Conservation (phyloP, 2,797 vertebrate genomes). For the Chloroceryle amazona region DNA sequence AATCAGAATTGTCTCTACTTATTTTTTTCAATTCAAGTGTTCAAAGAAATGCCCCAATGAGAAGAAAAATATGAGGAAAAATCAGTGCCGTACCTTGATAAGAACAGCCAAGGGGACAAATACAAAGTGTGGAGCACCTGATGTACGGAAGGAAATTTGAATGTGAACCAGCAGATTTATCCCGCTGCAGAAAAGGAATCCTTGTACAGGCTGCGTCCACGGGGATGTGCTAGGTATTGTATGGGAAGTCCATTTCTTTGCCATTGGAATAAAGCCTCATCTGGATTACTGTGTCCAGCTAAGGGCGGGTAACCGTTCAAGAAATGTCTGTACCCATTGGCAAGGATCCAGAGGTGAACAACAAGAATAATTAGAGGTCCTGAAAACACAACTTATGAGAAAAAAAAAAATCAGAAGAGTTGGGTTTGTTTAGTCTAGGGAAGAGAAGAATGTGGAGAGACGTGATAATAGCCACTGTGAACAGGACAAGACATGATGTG, state of each 20-base stretch:
- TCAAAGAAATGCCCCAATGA: background rate
- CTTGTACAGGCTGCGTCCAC: background rate
- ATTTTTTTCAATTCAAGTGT: background rate
- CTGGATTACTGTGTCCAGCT: background rate
- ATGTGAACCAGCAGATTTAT: background rate
- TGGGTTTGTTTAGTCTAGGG: slow-evolving; percentile 63
- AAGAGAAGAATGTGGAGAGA: slow-evolving; percentile 29
- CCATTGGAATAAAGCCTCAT: background rate
- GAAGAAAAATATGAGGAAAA: background rate
- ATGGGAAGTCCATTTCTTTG: background rate
- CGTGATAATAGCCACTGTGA: slow-evolving; percentile 22
- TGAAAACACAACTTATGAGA: background rate
- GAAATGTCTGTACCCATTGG: background rate
- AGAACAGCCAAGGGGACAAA: background rate
- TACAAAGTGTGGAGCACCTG: background rate
- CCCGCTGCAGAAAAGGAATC: background rate
- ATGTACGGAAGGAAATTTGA: background rate
- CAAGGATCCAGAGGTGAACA: background rate
- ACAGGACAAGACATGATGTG: slow-evolving; percentile 16
- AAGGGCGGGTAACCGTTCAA: background rate
- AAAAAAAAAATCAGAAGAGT: background rate
- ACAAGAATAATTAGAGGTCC: background rate
- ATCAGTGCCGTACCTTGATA: background rate
- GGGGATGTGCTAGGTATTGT: accelerated
- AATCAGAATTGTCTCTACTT: background rate